Conservation (phyloP, 2,113 vertebrate genomes). For the Myodes glareolus region DNA sequence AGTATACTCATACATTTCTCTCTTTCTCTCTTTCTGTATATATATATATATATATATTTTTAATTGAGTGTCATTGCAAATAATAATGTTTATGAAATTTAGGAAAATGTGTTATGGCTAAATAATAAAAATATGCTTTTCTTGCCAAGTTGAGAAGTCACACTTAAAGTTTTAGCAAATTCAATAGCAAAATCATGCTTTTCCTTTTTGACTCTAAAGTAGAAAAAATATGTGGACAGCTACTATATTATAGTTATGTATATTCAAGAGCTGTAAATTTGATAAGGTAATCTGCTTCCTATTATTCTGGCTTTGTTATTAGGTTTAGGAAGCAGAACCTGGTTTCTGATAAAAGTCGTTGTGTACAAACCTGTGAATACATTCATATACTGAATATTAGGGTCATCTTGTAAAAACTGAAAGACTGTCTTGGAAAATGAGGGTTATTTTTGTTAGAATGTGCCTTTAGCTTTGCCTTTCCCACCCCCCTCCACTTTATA, state of each 20-base stretch:
- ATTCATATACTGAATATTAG: constrained; percentile 89
- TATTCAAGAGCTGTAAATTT: constrained; percentile 89
- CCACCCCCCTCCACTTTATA: constrained; percentile 70
- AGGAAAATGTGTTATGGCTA: constrained; percentile 71
- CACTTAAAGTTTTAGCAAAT: constrained; percentile 85
- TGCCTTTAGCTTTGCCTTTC: constrained; percentile 82
- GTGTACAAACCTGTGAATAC: constrained; percentile 89
- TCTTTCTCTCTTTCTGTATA: background rate
- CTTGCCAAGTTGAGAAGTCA: constrained; percentile 79
- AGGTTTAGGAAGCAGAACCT: constrained; percentile 89
- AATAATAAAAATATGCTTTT: constrained; percentile 78
- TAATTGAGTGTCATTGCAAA: constrained; percentile 70
- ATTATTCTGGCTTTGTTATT: constrained; percentile 88
- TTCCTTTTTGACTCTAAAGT: constrained; percentile 84
- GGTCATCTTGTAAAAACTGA: constrained; percentile 88
- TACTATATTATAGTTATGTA: constrained; percentile 87
- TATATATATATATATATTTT: background rate
- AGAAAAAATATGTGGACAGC: constrained; percentile 87
- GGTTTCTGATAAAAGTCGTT: constrained; percentile 88
- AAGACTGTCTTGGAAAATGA: constrained; percentile 85
- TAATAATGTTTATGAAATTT: constrained; percentile 72
- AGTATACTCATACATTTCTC: constrained; percentile 54
- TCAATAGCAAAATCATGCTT: constrained; percentile 84
- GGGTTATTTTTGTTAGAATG: constrained; percentile 87
- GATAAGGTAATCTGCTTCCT: constrained; percentile 89